Percentiles rank a stretch among this genome's conserved stretches.
Conservation (phyloP, 1,140 invertebrate species). For the Bradysia coprophila region DNA sequence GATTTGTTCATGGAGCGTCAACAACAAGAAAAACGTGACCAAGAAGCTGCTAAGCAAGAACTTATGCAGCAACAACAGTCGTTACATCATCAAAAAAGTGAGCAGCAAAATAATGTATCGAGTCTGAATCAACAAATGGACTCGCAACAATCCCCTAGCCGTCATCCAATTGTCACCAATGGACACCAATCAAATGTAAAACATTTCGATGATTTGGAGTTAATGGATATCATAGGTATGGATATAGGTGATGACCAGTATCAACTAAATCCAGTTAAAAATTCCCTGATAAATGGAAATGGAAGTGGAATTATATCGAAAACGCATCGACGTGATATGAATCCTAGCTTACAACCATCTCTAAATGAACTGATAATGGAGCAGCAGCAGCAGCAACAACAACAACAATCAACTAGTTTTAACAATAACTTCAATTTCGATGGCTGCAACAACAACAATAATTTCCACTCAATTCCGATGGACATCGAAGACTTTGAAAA, state of each 20-base stretch:
- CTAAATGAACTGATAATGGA: slow-evolving; percentile 16
- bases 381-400: slow-evolving; percentile 3
- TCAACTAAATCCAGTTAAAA: neutral
- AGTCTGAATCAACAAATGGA: neutral
- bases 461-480: slow-evolving; percentile 16
- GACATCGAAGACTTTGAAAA: slow-evolving; percentile 23
- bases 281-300: neutral
- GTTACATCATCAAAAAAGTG: neutral
- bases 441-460: neutral
- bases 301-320: neutral
- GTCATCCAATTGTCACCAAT: neutral
- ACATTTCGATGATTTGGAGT: slow-evolving; percentile 21
- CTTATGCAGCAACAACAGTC: slow-evolving; percentile 5
- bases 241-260: slow-evolving; percentile 19
- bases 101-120: neutral
- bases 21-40: slow-evolving; percentile 1
- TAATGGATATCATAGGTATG: slow-evolving; percentile 23
- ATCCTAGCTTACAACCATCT: slow-evolving; percentile 18
- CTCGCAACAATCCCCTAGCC: too few species aligned
- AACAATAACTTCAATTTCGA: neutral
- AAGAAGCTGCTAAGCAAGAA: neutral
- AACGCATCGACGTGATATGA: slow-evolving; percentile 12
- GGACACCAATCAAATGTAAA: slow-evolving; percentile 7
- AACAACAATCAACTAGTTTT: neutral
- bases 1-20: slow-evolving; percentile 1